A percentile compares a stretch with the other conserved stretches of the same genome.
These are phyloP conservation scores for Seriola rivoliana DNA, from an alignment of 2,113 vertebrate genomes.

Conservation along the genomic window DNA sequence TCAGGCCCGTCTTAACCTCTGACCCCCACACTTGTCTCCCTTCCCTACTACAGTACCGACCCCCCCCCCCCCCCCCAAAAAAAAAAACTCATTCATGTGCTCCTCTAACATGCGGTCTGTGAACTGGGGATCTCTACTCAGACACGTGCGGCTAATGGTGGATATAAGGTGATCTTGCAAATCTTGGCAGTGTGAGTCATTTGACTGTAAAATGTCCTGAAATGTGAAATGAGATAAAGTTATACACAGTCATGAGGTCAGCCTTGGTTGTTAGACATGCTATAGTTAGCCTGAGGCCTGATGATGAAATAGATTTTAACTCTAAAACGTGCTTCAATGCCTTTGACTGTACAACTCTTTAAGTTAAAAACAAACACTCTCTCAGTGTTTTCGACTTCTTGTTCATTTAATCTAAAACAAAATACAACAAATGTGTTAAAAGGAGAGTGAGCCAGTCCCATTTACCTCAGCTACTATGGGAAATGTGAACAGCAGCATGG, in stretches of 20 bases:
- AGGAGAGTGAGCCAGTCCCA: background rate
- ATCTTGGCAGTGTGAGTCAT: conserved; percentile 24
- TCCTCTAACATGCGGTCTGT: conserved; percentile 25
- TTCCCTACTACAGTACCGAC: background rate
- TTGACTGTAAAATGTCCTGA: conserved; percentile 61
- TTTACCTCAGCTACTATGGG: background rate
- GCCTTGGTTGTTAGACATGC: background rate
- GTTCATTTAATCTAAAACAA: background rate
- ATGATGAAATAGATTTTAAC: background rate
- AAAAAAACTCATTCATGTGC: conserved; percentile 63
- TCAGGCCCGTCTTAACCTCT: conserved; percentile 62
- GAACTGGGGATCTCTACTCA: conserved; percentile 11
- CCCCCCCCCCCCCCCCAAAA: background rate
- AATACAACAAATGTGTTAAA: background rate
- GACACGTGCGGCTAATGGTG: background rate
- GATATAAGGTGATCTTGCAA: background rate
- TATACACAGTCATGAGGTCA: background rate
- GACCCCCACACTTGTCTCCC: conserved; percentile 59
- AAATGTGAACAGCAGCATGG: too few relatives aligned
- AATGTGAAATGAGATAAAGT: conserved; percentile 17
- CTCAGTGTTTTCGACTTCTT: background rate
- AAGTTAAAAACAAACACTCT: background rate
- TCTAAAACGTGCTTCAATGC: background rate
- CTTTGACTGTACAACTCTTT: background rate
- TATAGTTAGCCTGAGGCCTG: background rate